phyloP scores from a whole-genome alignment of 2,113 vertebrate species.

The Dendropsophus ebraccatus region DNA sequence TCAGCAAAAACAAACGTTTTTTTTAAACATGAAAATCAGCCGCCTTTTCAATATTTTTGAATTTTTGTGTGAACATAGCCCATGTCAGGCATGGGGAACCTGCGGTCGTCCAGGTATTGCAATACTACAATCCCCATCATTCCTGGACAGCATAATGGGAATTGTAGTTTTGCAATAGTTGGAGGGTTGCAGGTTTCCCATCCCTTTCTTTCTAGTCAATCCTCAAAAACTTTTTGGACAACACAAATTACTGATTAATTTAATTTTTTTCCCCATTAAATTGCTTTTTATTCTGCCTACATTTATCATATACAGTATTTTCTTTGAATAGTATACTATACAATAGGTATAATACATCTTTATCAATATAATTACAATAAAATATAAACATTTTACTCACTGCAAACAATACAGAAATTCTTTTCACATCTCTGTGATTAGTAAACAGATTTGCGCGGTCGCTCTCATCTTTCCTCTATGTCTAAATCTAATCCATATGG shows the following conservation, averaged over 20 bases:
- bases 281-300: neutral
- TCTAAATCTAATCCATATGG: conserved; percentile 50
- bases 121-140: no score
- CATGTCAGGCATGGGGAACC: no score
- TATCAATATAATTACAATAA: conserved; percentile 45
- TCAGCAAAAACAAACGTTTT: no score
- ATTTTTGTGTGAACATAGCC: no score
- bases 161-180: no score
- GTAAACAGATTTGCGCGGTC: conserved; percentile 22
- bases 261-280: neutral
- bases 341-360: conserved; percentile 38
- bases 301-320: conserved; percentile 20
- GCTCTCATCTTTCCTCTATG: conserved; percentile 22
- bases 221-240: neutral
- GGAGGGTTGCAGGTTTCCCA: no score
- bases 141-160: no score
- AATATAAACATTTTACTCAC: conserved; percentile 38
- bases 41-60: no score
- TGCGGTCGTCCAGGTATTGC: no score
- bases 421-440: conserved; percentile 11
- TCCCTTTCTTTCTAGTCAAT: no score
- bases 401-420: conserved; percentile 17
- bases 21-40: no score
- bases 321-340: neutral
- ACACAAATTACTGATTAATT: conserved; percentile 13